Base-by-base conservation (phyloP, 1,140 invertebrate genomes). In the Ectropis grisescens region DNA sequence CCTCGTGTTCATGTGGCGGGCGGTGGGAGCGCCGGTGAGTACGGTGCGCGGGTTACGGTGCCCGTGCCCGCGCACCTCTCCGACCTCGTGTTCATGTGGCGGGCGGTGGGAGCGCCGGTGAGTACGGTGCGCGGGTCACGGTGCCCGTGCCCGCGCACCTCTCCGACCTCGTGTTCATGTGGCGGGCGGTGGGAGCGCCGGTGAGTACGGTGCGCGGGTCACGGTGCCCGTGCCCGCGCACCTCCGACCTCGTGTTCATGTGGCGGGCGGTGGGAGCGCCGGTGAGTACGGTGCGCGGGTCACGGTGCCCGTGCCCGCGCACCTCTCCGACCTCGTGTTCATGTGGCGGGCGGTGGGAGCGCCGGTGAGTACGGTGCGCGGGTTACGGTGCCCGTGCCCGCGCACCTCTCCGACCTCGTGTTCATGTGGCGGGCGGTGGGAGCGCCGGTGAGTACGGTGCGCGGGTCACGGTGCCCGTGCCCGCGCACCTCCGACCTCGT, bases 71-170 rank as follows among this genome's bases (percentile, higher is more conserved):
- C 91, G 1, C 87, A 93, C 54, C 89, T 95, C 19, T 87, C 90
- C 6, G 89, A 94, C 53, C 84, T 96, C 35, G 90, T 93, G 72
- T 96, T 96, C 79, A 93, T 91, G 41, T 95, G 92, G 93, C 90
- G 93, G 54, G 89, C 89, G 46, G 82, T 93, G n/a, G 85, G 49
- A 83, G 88, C 47, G 76, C 89, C 91, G 76, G 92, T 94, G 82
- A 88, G 89, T 84, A 54, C 67, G 94, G 94, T 3, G 91, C 95
- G 71, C 89, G 90, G 58, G 97, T 96, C 70, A 87, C 89, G 25
- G 90, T 97, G 1, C 90, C 91, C 1, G 90, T 96, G 23, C 89
- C 90, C 8, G 87, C 91, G 1, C 87, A 93, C 54, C 89, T 95
- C 19, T 87, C 90, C 6, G 89, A 94, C 53, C 84, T 96, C 35